Percentiles rank a stretch among this genome's conserved stretches.
phyloP scores from a whole-genome alignment of 1,140 invertebrate species.

The Hyphantria cunea region DNA sequence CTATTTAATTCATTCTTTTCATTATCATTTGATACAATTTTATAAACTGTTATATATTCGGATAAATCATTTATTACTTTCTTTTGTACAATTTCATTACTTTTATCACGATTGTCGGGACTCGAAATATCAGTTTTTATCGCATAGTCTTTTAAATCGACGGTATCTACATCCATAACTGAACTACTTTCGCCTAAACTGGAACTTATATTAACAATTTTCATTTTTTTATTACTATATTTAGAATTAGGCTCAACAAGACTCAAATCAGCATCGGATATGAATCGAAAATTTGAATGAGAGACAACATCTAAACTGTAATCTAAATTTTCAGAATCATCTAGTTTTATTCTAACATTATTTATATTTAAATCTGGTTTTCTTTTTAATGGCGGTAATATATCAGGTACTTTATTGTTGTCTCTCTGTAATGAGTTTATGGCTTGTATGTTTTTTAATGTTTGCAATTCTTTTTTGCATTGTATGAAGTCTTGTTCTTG shows the following conservation, averaged over 20 bases:
- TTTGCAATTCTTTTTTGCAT: background rate
- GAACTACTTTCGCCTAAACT: background rate
- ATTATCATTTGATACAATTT: constrained; percentile 43
- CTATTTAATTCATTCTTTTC: background rate
- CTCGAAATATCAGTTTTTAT: constrained; percentile 9
- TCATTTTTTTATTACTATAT: background rate
- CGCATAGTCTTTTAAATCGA: background rate
- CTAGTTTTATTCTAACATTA: background rate
- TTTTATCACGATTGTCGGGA: constrained; percentile 26
- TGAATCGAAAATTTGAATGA: constrained; percentile 1
- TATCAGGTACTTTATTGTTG: background rate
- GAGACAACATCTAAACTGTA: background rate
- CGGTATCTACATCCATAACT: background rate
- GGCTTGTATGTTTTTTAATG: background rate
- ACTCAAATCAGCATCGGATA: background rate
- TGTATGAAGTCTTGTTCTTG: background rate
- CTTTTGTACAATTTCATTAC: constrained; percentile 3
- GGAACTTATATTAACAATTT: background rate
- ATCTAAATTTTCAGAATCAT: background rate
- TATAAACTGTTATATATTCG: constrained; percentile 51
- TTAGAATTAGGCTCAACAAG: background rate
- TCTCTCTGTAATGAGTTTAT: background rate
- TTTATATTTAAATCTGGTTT: constrained; percentile 2
- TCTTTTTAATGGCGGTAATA: constrained; percentile 1
- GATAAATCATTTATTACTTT: constrained; percentile 19